Base-by-base conservation (phyloP, 2,888 invertebrate genomes). In the Parnassius mnemosyne region DNA sequence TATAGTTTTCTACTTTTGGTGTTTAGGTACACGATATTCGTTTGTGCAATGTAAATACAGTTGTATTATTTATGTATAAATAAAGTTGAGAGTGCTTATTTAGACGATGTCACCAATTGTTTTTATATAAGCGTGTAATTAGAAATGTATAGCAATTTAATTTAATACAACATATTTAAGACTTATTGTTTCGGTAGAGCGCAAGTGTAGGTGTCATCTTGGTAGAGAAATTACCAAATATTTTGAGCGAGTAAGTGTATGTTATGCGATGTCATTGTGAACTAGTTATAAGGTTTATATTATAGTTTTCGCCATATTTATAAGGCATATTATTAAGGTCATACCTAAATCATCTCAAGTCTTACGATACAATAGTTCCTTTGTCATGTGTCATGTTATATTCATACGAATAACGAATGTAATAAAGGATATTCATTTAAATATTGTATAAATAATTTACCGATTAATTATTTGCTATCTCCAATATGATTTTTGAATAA, bases 361-460 rank as follows among this genome's bases (percentile, higher is more conserved):
- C 82, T 82, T 34, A 83, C 78, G 46, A 84, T 87, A 81, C 91
- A 88, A 92, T 87, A 90, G 92, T 92, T 92, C 92, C 92, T 92
- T 87, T 89, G 80, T 87, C 82, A 89, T 89, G 92, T 92, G 92
- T 92, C 91, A 91, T 92, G 83, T 87, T 79, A 75, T 87, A 85
- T 84, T 84, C 85, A 80, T 87, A 87, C 80, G 79, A 81, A 78
- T 87, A 82, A 84, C 81, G 79, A 81, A 81, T 78, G 74, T 82
- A 73, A 79, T 80, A 81, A 83, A 81, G 81, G 78, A 82, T 87
- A 80, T 84, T 85, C 83, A 81, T 84, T 81, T 78, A 79, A 80
- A 81, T 83, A 81, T 80, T 88, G 85, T 88, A 85, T 84, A 86
- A 84, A 84, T 84, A 85, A 84, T 84, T 84, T 85, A 87, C 86